These are phyloP conservation scores for Pegoplata infirma DNA, from an alignment of 2,888 invertebrate genomes.

Conservation along the genomic window DNA sequence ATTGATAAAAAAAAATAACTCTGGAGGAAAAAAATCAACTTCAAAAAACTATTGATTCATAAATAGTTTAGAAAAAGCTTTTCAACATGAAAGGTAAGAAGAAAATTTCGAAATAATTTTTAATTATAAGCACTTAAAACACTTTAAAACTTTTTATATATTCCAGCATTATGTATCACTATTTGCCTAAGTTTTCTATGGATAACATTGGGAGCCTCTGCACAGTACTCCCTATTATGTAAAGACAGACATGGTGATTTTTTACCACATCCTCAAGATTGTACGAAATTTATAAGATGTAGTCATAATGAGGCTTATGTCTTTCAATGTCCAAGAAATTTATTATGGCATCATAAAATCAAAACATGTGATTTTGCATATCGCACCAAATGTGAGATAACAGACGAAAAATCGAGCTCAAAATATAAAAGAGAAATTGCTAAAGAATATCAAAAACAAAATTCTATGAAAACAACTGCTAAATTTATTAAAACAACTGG, in stretches of 20 bases:
- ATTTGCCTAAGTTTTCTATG: not conserved
- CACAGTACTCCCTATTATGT: not conserved
- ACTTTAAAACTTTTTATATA: not conserved
- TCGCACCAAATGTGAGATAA: slow-evolving; percentile 16
- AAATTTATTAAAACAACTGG: not conserved
- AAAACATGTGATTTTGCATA: slow-evolving; percentile 64
- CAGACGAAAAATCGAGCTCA: not conserved
- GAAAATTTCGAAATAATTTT: not conserved
- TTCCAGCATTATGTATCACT: not conserved
- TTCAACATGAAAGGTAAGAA: slow-evolving; percentile 47
- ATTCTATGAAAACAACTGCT: not conserved
- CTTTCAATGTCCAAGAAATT: slow-evolving; percentile 65
- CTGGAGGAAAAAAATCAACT: not conserved
- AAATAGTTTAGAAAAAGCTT: slow-evolving; percentile 34
- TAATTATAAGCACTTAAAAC: not conserved
- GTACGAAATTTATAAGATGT: slow-evolving; percentile 69
- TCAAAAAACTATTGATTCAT: slow-evolving; percentile 1
- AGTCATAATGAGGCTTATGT: slow-evolving; percentile 55
- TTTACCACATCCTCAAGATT: slow-evolving; percentile 68
- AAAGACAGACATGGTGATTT: slow-evolving; percentile 16
- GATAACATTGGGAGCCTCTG: not conserved
- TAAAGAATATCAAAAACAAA: not conserved
- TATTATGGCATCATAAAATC: slow-evolving; percentile 65
- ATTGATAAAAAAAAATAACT: not conserved
- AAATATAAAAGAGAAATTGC: not conserved